Evolutionary conservation across 1,140 invertebrate species (phyloP), one percentile per base, ranked within the genome.

Genomic region (Helicoverpa armigera): DNA sequence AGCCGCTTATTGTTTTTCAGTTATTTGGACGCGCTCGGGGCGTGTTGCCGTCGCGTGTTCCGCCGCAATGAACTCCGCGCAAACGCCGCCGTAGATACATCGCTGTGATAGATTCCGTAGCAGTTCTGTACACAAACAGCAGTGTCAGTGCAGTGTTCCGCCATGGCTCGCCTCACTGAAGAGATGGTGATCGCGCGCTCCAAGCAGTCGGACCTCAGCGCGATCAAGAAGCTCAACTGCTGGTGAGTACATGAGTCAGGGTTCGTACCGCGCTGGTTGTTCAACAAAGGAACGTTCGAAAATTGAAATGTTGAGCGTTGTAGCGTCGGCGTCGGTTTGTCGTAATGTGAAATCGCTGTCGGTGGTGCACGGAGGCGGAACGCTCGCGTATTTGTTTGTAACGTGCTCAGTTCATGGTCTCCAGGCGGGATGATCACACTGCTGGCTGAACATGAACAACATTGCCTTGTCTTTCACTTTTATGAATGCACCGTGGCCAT

Each of bases 111-210:
- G 70, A 76, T 69, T 83, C 80, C 79, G 48, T 80, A 78, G 63
- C 43, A 60, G 73, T 77, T 78, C 69, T 78, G 63, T 78, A 56
- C 75, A 31, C 51, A 69, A 51, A 78, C 74, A 82, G 54, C 81
- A 85, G 86, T 89, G 88, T 79, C 76, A 82, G 86, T 92, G 86
- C 54, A 86, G 89, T 91, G 88, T 35, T 81, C 84, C 79, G 91
- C 48, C 63, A 98, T 98, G 96, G 97, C 97, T 83, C 97, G 96
- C 72, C 94, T 99, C 84, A 98, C 98, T 10, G 98, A 98, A 95
- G 98, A 98, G 95, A 98, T 98, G 97, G 97, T 98, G 86, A 96
- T 98, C 89, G 98, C 98, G 63, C 95, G 98, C 83, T 97, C 98
- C n/a, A 97, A 97, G 94, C 96, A 97, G 84, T 98, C 98, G 48